phyloP scores from a whole-genome alignment of 2,797 vertebrate species.

The Gorsachius magnificus region DNA sequence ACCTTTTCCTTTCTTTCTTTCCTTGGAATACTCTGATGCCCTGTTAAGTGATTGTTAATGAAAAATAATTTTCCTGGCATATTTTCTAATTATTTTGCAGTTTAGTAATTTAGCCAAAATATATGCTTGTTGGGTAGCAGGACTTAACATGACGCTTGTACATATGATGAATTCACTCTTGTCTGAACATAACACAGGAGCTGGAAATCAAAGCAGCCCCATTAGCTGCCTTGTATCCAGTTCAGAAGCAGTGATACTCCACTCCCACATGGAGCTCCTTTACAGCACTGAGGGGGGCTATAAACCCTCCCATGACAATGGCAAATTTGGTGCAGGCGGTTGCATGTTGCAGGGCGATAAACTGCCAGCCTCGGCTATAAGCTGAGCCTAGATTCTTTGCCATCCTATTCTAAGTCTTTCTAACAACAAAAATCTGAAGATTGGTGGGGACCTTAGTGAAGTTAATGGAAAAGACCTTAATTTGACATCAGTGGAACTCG shows the following conservation, averaged over 20 bases:
- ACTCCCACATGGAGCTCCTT: fast-evolving
- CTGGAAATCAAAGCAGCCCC: background rate
- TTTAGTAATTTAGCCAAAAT: background rate
- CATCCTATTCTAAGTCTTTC: background rate
- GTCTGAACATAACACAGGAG: background rate
- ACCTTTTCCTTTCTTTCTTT: background rate
- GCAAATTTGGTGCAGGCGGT: background rate
- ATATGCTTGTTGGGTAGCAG: background rate
- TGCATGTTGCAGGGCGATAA: background rate
- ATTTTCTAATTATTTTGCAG: background rate
- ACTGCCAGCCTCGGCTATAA: background rate
- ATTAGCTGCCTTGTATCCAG: background rate
- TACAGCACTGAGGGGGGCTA: background rate
- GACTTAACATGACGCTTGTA: background rate
- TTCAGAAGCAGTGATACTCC: background rate
- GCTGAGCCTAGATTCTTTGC: background rate
- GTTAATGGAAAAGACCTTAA: background rate
- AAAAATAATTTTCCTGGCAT: background rate
- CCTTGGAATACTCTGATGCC: background rate
- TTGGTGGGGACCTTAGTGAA: background rate
- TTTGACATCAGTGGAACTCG: background rate
- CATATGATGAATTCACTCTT: background rate
- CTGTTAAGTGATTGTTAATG: background rate
- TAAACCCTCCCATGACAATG: fast-evolving
- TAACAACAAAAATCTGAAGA: background rate